Evolutionary conservation across 2,888 invertebrate species (phyloP).

Genomic region (Plagodis pulveraria): DNA sequence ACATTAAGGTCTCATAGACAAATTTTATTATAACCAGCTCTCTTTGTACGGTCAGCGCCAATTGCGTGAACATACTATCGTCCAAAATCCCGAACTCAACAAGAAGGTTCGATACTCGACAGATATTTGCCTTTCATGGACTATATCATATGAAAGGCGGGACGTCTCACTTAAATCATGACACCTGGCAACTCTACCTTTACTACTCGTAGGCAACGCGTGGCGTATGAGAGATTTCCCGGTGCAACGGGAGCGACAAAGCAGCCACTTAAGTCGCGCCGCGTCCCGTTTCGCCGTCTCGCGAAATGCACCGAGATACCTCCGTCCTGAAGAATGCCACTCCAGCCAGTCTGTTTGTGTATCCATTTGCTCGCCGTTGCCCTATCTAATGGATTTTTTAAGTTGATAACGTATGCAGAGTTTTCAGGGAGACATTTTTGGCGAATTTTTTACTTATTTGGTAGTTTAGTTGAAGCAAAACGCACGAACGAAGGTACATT

Average conservation of each 20-base stretch:
- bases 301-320: conserved; percentile 65
- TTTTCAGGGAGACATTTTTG: conserved; percentile 1
- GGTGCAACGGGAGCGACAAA: conserved; percentile 53
- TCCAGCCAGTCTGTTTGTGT: conserved; percentile 64
- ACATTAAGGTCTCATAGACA: too few relatives aligned
- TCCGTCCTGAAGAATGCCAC: conserved; percentile 48
- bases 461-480: too few relatives aligned
- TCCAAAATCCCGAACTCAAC: too few relatives aligned
- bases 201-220: conserved; percentile 47
- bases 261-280: conserved; percentile 63
- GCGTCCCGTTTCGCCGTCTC: conserved; percentile 59
- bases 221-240: conserved; percentile 59
- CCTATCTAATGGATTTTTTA: conserved; percentile 63
- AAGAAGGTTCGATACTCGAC: too few relatives aligned
- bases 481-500: too few relatives aligned
- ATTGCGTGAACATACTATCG: too few relatives aligned
- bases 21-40: too few relatives aligned
- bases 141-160: too few relatives aligned
- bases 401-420: conserved; percentile 38
- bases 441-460: too few relatives aligned
- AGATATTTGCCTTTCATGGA: too few relatives aligned
- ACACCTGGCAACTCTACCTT: conserved; percentile 12
- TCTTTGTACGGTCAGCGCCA: too few relatives aligned
- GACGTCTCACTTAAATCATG: background rate
- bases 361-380: conserved; percentile 65